A percentile compares a stretch with the other conserved stretches of the same genome.
Evolutionary conservation across 2,113 vertebrate genomes (phyloP).

Genomic region (Nothocercus nigrocapillus): DNA sequence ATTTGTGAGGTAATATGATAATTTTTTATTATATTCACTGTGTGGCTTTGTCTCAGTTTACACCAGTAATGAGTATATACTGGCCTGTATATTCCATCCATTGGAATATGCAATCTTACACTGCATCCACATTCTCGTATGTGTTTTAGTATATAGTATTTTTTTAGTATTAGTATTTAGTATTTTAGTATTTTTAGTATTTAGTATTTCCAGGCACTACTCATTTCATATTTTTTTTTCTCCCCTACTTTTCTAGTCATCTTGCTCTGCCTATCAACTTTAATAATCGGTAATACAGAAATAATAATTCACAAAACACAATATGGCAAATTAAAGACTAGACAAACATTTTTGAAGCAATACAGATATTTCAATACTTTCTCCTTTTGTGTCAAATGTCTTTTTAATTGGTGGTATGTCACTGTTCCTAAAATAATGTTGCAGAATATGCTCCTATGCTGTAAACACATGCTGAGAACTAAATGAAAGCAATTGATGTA

Average conservation of each 20-base stretch:
- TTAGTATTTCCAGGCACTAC: neutral
- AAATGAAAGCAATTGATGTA: neutral
- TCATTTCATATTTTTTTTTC: neutral
- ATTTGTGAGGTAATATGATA: neutral
- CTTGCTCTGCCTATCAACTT: neutral
- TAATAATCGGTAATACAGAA: neutral
- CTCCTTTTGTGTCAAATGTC: neutral
- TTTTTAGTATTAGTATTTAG: no score
- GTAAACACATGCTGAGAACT: neutral
- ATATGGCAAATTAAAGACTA: neutral
- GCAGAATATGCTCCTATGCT: neutral
- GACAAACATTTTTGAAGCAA: neutral
- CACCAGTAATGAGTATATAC: neutral
- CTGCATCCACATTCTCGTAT: neutral
- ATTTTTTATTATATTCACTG: neutral
- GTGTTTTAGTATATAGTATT: no score
- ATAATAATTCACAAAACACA: neutral
- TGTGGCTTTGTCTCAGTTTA: neutral
- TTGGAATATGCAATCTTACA: neutral
- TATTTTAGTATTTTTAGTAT: no score
- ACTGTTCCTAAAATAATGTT: neutral
- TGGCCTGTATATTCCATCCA: neutral
- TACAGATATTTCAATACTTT: neutral
- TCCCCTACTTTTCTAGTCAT: neutral
- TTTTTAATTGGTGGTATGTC: neutral